Base-by-base conservation (phyloP, 92 coral and sea anemone species). In the Zoanthus gigantus region DNA sequence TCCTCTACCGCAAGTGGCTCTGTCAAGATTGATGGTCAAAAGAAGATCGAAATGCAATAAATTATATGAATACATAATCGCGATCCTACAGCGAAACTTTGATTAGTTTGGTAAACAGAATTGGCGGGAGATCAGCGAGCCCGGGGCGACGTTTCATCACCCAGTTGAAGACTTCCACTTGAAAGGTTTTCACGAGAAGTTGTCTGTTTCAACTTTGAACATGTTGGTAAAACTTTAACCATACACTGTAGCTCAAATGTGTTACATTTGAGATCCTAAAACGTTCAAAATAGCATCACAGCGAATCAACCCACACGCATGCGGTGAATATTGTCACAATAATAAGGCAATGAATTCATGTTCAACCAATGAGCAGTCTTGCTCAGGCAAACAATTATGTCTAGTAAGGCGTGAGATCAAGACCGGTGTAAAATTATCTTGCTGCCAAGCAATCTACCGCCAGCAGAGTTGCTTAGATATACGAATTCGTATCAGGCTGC, bases 101-200 rank as follows among this genome's bases (percentile, higher is more conserved):
- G 95, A 95, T 95, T 95, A 95, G 96, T 92, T 93, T 92, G 89
- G 92, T 90, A 92, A 93, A 95, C 96, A 95, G 86, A 79, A 88
- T 71, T 91, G 86, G 94, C 87, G 89, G 92, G 89, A 86, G 82
- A 16, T 23, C 47, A 69, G 88, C 34, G 23, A 6, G 78, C 88
- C 78, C 28, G 57, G 31, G 79, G 88, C 79, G 80, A 71, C 52
- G 68, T 71, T 72, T 84, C 88, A 72, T 58, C 88, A 84, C 88
- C 80, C 72, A 74, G 76, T 87, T 56, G 90, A 72, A 81, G 74
- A 45, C 37, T 87, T 82, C 86, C 86, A 69, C 63, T 77, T 60
- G 83, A 86, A 84, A 83, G 87, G 74, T 80, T 83, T 75, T 83
- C 56, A 37, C 45, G 79, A 60, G 76, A 60, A 52, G 30, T 50